Conservation (phyloP, 2,113 vertebrate genomes). For the Catharus fuscescens region DNA sequence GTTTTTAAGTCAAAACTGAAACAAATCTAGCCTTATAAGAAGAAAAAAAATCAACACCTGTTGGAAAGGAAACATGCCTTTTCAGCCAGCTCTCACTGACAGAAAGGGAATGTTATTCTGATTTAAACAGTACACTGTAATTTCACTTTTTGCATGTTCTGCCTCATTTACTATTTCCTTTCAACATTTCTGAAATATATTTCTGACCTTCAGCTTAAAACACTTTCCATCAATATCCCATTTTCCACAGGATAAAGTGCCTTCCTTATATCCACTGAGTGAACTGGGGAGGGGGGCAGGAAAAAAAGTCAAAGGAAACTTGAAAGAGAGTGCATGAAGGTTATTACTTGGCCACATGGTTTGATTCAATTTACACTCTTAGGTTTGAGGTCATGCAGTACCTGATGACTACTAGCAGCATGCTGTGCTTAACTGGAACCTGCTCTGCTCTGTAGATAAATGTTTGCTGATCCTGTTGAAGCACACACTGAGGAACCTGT, state of each 20-base stretch:
- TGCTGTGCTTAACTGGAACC: conserved; percentile 16
- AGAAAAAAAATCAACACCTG: neutral
- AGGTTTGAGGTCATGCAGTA: neutral
- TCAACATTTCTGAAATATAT: neutral
- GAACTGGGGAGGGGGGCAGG: rapidly evolving
- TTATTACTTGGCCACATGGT: neutral
- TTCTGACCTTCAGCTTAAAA: neutral
- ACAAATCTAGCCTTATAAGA: neutral
- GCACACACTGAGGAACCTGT: neutral
- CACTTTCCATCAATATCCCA: neutral
- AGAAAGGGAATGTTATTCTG: neutral
- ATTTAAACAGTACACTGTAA: neutral
- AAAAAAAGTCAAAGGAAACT: neutral
- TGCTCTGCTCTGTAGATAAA: neutral
- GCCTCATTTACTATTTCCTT: neutral
- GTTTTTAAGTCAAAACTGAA: neutral
- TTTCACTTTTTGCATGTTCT: neutral
- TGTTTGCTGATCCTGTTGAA: neutral
- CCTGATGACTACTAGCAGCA: neutral
- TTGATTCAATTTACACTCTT: conserved; percentile 24
- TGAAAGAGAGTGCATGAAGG: neutral
- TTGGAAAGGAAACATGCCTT: neutral
- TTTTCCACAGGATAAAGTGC: neutral
- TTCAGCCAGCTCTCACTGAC: neutral
- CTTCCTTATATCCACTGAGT: neutral